Evolutionary conservation across 1,140 invertebrate species (phyloP).

Genomic region (Cydia fagiglandana): DNA sequence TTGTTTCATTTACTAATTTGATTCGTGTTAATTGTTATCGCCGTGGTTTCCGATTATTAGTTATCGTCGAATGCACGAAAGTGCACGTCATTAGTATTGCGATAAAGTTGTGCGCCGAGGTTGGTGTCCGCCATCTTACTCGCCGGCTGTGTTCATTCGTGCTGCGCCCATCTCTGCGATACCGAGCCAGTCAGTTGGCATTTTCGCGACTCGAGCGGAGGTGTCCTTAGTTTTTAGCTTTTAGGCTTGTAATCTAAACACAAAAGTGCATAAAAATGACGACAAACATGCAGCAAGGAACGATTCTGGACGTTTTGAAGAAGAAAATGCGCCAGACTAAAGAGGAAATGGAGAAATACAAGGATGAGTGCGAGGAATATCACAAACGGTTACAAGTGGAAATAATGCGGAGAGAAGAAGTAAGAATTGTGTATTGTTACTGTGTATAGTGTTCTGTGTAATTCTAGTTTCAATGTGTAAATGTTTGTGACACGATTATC

Average conservation of each 20-base stretch:
- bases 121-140: constrained; percentile 78
- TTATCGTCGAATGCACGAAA: constrained; percentile 37
- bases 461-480: constrained; percentile 51
- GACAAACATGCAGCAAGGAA: constrained; percentile 90
- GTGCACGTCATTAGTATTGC: constrained; percentile 48
- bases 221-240: constrained; percentile 73
- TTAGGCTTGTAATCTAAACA: constrained; percentile 71
- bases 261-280: constrained; percentile 85
- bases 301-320: constrained; percentile 96
- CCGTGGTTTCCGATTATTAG: constrained; percentile 33
- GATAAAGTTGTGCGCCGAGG: constrained; percentile 64
- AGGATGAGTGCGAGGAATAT: constrained; percentile 96
- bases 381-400: constrained; percentile 94
- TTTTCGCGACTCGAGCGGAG: constrained; percentile 75
- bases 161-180: constrained; percentile 74
- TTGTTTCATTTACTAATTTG: constrained; percentile 50
- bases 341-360: constrained; percentile 98
- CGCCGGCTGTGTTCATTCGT: constrained; percentile 76
- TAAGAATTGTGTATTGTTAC: constrained; percentile 82
- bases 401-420: constrained; percentile 95
- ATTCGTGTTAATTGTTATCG: constrained; percentile 43
- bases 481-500: constrained; percentile 48
- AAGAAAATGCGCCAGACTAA: constrained; percentile 99
- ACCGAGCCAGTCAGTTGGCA: constrained; percentile 76
- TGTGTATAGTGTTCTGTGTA: constrained; percentile 65